Base-by-base conservation (phyloP, 1,140 invertebrate genomes). In the Fopius arisanus region DNA sequence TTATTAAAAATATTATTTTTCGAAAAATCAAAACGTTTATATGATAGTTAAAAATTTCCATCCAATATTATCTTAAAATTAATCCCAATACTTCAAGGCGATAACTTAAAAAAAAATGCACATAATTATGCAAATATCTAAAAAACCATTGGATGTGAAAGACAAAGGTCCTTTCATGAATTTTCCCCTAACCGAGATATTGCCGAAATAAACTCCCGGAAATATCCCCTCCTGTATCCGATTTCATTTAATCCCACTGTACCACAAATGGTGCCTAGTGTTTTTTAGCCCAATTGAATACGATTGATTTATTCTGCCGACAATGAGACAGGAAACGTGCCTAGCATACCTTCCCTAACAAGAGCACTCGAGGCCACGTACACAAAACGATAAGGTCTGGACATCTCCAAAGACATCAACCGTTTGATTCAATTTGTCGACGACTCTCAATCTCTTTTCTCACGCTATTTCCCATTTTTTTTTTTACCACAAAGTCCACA, bases 271-370 rank as follows among this genome's bases (percentile, higher is more conserved):
- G 14, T 59, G 12, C 23, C 4, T 23, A 23, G 21, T 59, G 54
- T 26, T 59, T 59, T 59, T 59, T 59, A 19, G 3, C 23, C 23
- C 54, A 59, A 65, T 65, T 65, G 62, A 33, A 31, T 33, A 33
- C 62, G 62, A 65, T 31, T 65, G 62, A 65, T 65, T 65, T 65
- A 65, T 65, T 29, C 29, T 31, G n/a, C 28, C 29, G 62, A 65
- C 62, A 65, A 65, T 65, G 62, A 65, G 29, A 65, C 62, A 65
- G 62, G 62, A 65, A 65, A 65, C 29, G 29, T 65, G 29, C 33
- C 29, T 65, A 33, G 29, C 62, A 65, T 37, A 31, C 62, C 29
- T 65, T 65, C 29, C 16, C 28, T 31, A 33, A n/a, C 28, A 31
- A 65, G 62, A 16, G 26, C 26, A 12, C 43, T 65, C 26, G 28